Conservation (phyloP, 2,888 invertebrate species). For the Dryadula phaetusa region DNA sequence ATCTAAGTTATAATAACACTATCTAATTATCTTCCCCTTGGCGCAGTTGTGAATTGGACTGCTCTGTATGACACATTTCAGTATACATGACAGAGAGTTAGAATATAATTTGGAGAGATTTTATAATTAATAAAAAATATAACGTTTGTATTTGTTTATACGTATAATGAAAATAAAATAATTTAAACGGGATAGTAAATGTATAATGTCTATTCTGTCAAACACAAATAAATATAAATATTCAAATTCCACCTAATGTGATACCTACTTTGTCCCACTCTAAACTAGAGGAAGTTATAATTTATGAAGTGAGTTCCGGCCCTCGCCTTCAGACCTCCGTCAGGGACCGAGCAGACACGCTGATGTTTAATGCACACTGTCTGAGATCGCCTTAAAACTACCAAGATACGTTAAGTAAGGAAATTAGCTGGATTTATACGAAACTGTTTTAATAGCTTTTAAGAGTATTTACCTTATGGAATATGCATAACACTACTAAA, state of each 20-base stretch:
- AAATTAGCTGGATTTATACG: constrained; percentile 41
- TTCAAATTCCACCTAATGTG: constrained; percentile 56
- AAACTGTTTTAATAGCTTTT: constrained; percentile 22
- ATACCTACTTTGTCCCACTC: constrained; percentile 58
- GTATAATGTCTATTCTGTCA: too few species aligned
- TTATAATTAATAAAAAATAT: too few species aligned
- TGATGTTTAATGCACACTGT: constrained; percentile 73
- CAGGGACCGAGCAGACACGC: constrained; percentile 47
- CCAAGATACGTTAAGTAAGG: constrained; percentile 32
- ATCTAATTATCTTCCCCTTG: too few species aligned
- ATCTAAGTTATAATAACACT: too few species aligned
- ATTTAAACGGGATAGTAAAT: too few species aligned
- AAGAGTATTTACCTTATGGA: constrained; percentile 8
- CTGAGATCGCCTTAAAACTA: constrained; percentile 60
- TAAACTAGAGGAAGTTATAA: constrained; percentile 82
- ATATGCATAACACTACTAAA: background rate
- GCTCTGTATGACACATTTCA: too few species aligned
- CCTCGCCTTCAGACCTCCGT: constrained; percentile 58
- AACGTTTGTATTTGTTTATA: too few species aligned
- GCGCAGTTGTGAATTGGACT: too few species aligned
- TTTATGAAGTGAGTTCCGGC: constrained; percentile 79
- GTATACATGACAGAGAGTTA: too few species aligned
- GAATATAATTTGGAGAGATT: too few species aligned
- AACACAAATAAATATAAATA: background rate
- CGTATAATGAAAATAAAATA: too few species aligned